Base-by-base conservation (phyloP, 1,140 invertebrate genomes). In the Littorina saxatilis region DNA sequence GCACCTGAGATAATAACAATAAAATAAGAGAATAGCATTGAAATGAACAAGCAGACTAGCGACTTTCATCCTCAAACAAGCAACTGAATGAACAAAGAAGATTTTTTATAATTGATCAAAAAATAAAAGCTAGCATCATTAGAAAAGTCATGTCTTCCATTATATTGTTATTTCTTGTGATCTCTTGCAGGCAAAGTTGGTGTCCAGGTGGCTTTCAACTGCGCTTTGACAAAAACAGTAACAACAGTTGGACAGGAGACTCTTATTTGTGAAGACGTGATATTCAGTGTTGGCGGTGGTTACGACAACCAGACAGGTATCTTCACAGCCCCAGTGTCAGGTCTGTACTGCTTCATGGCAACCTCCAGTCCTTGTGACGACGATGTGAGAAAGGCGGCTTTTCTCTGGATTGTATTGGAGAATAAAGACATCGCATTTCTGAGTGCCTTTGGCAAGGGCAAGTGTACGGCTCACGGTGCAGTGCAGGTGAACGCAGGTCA, bases 291-390 rank as follows among this genome's bases (percentile, higher is more conserved):
- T 1, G 70, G 70, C 1, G 27, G 20, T 0, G 70, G 70, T 20
- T 73, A 73, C 43, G 35, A 73, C 27, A 9, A 29, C 15, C 4
- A 50, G 40, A 73, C 40, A 32, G 70, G 70, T 7, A 17, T 73
- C 23, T 73, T 73, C 70, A 73, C 40, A 3, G 70, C 70, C n/a
- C 70, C 70, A 7, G 32, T 50, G 70, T 15, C 70, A 2, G 70
- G 70, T 2, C 9, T 29, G 2, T 73, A 73, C 40, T 50, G 39
- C 70, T 73, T 73, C 70, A 73, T 73, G 70, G 70, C 27, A 23
- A 73, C 40, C 23, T n/a, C 70, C 13, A 37, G 39, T 47, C 40
- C 70, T 17, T 9, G 5, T 29, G 20, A 27, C 20, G n/a, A 0
- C n/a, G 70, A 73, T 35, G 11, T 1, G 23, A 35, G 29, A 2